Conservation (phyloP, 2,888 invertebrate genomes). For the Drosophila cracens region DNA sequence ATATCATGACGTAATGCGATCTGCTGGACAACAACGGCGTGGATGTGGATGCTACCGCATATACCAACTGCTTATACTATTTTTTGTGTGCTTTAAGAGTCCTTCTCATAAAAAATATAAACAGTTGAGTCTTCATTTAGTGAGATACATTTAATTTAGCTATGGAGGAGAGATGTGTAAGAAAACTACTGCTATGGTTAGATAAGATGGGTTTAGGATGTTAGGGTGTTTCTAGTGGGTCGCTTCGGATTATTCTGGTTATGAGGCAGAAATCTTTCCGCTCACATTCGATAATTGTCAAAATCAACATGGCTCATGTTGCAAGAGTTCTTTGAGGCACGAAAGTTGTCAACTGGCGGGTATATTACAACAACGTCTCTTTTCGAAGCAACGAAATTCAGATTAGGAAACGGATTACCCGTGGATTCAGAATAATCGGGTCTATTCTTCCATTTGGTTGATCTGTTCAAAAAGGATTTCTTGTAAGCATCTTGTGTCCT, state of each 20-base stretch:
- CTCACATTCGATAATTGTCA: neutral
- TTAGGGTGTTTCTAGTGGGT: neutral
- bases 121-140: constrained; percentile 33
- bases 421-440: neutral
- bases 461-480: neutral
- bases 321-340: constrained; percentile 55
- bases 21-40: constrained; percentile 85
- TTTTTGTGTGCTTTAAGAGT: constrained; percentile 5
- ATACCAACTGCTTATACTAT: constrained; percentile 19
- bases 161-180: constrained; percentile 33
- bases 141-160: constrained; percentile 39
- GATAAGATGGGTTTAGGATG: constrained; percentile 21
- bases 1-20: constrained; percentile 89
- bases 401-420: constrained; percentile 38
- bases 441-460: no score
- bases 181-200: constrained; percentile 38
- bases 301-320: neutral
- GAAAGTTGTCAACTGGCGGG: constrained; percentile 49
- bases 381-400: constrained; percentile 23
- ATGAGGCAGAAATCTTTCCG: neutral
- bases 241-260: neutral
- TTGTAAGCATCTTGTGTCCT: neutral
- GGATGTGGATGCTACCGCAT: constrained; percentile 57
- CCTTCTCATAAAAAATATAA: neutral
- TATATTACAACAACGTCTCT: constrained; percentile 50